These are phyloP conservation scores for Ctenodactylus gundi DNA, from an alignment of 2,113 vertebrate genomes.

Conservation along the genomic window DNA sequence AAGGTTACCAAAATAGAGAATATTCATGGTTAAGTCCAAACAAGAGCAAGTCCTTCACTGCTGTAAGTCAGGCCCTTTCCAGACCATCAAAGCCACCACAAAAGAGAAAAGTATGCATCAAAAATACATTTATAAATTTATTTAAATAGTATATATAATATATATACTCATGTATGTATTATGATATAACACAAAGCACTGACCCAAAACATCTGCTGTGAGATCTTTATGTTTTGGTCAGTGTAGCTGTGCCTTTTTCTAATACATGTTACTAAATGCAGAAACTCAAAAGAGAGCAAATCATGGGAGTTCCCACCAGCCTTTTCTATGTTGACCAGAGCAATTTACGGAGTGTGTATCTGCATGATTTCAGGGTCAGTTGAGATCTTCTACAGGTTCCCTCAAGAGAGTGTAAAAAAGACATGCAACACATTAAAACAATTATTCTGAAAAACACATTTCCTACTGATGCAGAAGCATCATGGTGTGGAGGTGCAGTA, in stretches of 20 bases:
- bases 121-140: too few species aligned
- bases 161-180: too few species aligned
- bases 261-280: neutral
- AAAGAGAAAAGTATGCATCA: neutral
- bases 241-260: neutral
- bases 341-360: neutral
- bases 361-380: neutral
- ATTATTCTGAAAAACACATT: neutral
- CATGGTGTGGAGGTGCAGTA: neutral
- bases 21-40: neutral
- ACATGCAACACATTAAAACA: neutral
- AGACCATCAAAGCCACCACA: neutral
- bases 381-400: neutral
- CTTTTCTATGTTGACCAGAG: neutral
- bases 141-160: too few species aligned
- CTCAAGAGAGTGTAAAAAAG: neutral
- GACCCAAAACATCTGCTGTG: too few species aligned
- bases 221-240: neutral
- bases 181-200: too few species aligned
- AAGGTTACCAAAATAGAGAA: neutral
- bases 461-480: neutral
- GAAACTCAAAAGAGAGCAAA: neutral
- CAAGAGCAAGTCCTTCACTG: neutral
- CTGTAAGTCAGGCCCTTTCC: neutral
- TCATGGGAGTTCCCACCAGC: neutral